Conservation (phyloP, 1,140 invertebrate genomes). For the Mylabris phalerata region DNA sequence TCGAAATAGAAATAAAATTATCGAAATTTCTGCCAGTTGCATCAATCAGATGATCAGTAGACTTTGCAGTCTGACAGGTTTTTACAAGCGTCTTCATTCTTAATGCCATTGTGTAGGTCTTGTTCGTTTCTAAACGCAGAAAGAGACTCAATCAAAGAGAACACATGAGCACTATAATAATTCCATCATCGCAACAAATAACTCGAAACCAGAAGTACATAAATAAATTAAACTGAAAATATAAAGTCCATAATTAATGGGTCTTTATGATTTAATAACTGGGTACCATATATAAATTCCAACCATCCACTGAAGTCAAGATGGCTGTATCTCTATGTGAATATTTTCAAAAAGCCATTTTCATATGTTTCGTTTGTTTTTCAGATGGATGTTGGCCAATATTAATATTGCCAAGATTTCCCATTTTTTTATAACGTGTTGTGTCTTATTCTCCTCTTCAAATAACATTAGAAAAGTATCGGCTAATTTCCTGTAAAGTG, state of each 20-base stretch:
- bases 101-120: no score
- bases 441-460: no score
- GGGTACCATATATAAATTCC: slow-evolving; percentile 24
- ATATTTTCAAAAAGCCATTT: not conserved
- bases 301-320: slow-evolving; percentile 15
- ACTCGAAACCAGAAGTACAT: slow-evolving; percentile 14
- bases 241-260: slow-evolving; percentile 26
- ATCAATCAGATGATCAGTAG: no score
- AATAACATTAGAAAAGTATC: not conserved
- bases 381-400: slow-evolving; percentile 22
- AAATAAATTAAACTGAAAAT: slow-evolving; percentile 22
- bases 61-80: no score
- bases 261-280: slow-evolving; percentile 28
- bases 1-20: no score
- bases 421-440: not conserved
- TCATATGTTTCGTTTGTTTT: slow-evolving; percentile 6
- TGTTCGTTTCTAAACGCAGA: no score
- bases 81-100: no score
- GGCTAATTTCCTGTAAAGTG: slow-evolving; percentile 3
- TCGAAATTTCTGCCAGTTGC: no score
- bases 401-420: not conserved
- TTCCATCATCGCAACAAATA: slow-evolving; percentile 18
- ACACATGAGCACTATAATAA: slow-evolving; percentile 4
- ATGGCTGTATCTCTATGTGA: slow-evolving; percentile 9
- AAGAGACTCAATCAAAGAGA: no score